These are phyloP conservation scores for Bruchidius siliquastri DNA, from an alignment of 2,888 invertebrate species.

Conservation along the genomic window DNA sequence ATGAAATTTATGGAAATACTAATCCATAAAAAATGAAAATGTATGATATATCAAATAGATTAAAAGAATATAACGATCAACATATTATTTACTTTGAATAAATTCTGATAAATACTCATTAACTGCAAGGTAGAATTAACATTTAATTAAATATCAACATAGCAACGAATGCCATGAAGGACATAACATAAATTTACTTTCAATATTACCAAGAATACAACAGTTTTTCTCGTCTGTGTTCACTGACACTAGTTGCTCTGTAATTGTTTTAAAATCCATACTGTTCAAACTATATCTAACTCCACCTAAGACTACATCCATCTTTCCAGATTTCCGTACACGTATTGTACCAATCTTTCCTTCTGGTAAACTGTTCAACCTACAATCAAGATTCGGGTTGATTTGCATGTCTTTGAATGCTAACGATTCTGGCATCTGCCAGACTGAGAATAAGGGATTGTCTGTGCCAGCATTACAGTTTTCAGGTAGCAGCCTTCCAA, in stretches of 20 bases:
- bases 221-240: not conserved
- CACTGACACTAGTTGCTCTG: not conserved
- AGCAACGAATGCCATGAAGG: not conserved
- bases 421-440: conserved; percentile 42
- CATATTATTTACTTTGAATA: too few species aligned
- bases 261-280: not conserved
- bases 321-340: conserved; percentile 21
- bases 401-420: conserved; percentile 16
- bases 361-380: conserved; percentile 16
- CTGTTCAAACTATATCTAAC: conserved; percentile 9
- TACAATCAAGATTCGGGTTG: conserved; percentile 5
- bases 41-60: too few species aligned
- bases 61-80: too few species aligned
- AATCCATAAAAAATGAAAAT: too few species aligned
- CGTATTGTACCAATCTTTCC: conserved; percentile 22
- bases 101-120: not conserved
- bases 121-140: not conserved
- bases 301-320: conserved; percentile 16
- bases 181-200: not conserved
- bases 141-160: not conserved
- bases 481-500: not conserved
- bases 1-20: too few species aligned
- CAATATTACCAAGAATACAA: not conserved
- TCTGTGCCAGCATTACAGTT: not conserved
- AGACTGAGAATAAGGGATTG: conserved; percentile 32